These are phyloP conservation scores for Brachionus rubens DNA, from an alignment of 1,140 invertebrate species.

Conservation along the genomic window DNA sequence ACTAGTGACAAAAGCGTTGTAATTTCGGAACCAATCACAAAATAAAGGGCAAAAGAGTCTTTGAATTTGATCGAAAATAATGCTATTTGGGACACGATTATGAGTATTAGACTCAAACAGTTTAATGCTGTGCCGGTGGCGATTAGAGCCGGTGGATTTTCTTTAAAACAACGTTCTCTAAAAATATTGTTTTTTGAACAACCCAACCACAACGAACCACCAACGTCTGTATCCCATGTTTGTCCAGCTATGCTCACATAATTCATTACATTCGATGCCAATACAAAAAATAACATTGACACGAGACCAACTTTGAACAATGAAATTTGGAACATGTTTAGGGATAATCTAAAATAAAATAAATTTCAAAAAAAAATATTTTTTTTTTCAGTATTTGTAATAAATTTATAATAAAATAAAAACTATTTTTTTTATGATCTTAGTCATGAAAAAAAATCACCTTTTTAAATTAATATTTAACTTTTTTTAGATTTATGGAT, in stretches of 20 bases:
- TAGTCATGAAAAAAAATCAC: neutral
- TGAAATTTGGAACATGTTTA: conserved; percentile 40
- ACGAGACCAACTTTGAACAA: conserved; percentile 45
- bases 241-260: conserved; percentile 35
- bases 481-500: conserved; percentile 35
- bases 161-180: conserved; percentile 35
- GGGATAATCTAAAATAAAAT: too few species aligned
- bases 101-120: conserved; percentile 13
- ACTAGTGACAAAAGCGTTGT: neutral
- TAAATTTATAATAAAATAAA: neutral
- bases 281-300: conserved; percentile 24
- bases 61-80: conserved; percentile 21
- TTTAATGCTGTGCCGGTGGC: conserved; percentile 41
- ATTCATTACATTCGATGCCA: conserved; percentile 34
- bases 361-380: too few species aligned
- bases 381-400: too few species aligned
- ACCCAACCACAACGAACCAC: neutral
- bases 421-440: neutral
- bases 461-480: conserved; percentile 28
- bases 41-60: conserved; percentile 41
- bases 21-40: conserved; percentile 40
- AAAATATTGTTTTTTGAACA: neutral
- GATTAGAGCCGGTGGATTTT: conserved; percentile 36
- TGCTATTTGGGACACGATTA: conserved; percentile 17
- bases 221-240: neutral